phyloP scores from a whole-genome alignment of 1,140 invertebrate genomes.

The Psix sp. region DNA sequence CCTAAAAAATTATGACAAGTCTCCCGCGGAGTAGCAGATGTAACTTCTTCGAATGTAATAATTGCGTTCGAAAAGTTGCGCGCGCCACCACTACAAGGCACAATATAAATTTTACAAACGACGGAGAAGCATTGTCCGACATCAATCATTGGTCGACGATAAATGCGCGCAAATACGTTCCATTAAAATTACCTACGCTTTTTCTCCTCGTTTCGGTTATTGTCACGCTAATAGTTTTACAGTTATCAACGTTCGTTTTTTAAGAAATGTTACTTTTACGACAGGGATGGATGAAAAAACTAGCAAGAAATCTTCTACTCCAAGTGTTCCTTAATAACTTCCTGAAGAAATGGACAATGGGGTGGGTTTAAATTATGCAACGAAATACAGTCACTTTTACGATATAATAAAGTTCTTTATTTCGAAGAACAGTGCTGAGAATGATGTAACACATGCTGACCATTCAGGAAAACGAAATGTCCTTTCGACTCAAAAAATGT shows the following conservation, averaged over 20 bases:
- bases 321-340: slow-evolving; percentile 35
- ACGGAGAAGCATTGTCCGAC: slow-evolving; percentile 29
- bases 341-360: slow-evolving; percentile 40
- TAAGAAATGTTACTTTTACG: slow-evolving; percentile 37
- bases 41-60: slow-evolving; percentile 58
- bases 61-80: slow-evolving; percentile 44
- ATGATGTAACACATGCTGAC: slow-evolving; percentile 31
- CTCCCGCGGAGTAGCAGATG: slow-evolving; percentile 64
- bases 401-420: slow-evolving; percentile 31
- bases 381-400: slow-evolving; percentile 24
- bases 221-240: slow-evolving; percentile 15
- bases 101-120: slow-evolving; percentile 53
- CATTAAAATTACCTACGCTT: slow-evolving; percentile 7
- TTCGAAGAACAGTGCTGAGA: slow-evolving; percentile 24
- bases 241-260: slow-evolving; percentile 14
- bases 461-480: no score
- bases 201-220: slow-evolving; percentile 10
- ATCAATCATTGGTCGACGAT: slow-evolving; percentile 42
- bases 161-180: slow-evolving; percentile 11
- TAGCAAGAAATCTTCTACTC: slow-evolving; percentile 25
- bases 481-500: no score
- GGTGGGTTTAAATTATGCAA: slow-evolving; percentile 35
- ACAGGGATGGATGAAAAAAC: slow-evolving; percentile 6
- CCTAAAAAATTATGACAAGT: slow-evolving; percentile 62
- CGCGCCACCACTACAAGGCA: slow-evolving; percentile 15